Evolutionary conservation across 2,113 vertebrate genomes (phyloP).

Genomic region (Saguinus midas): DNA sequence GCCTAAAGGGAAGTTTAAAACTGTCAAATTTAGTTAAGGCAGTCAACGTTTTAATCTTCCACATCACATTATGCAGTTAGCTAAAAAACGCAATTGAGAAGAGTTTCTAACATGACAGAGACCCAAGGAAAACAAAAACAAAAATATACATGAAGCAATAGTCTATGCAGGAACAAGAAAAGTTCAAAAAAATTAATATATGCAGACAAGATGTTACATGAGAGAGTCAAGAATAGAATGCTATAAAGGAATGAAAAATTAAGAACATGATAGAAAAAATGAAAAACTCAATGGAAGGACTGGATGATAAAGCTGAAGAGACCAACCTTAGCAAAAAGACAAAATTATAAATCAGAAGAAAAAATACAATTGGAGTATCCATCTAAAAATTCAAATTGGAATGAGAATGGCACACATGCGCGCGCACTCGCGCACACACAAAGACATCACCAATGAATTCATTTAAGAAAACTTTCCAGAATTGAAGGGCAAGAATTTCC

Average conservation of each 20-base stretch:
- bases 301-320: constrained; percentile 10
- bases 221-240: not conserved
- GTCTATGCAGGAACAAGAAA: not conserved
- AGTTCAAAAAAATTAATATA: not conserved
- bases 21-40: not conserved
- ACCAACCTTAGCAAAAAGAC: not conserved
- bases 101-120: not conserved
- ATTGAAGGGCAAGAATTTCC: not conserved
- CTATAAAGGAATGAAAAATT: not conserved
- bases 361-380: not conserved
- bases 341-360: not conserved
- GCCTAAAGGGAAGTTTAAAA: not conserved
- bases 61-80: constrained; percentile 19
- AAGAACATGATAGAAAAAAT: not conserved
- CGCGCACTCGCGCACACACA: not conserved
- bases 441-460: constrained; percentile 8
- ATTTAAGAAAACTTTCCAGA: not conserved
- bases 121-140: not conserved
- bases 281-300: not conserved
- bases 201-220: not conserved
- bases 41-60: not conserved
- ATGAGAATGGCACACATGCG: not conserved
- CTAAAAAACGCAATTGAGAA: not conserved
- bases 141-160: not conserved
- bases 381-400: not conserved